These are phyloP conservation scores for Leptinotarsa rubiginosa DNA, from an alignment of 2,888 invertebrate genomes.

Conservation along the genomic window DNA sequence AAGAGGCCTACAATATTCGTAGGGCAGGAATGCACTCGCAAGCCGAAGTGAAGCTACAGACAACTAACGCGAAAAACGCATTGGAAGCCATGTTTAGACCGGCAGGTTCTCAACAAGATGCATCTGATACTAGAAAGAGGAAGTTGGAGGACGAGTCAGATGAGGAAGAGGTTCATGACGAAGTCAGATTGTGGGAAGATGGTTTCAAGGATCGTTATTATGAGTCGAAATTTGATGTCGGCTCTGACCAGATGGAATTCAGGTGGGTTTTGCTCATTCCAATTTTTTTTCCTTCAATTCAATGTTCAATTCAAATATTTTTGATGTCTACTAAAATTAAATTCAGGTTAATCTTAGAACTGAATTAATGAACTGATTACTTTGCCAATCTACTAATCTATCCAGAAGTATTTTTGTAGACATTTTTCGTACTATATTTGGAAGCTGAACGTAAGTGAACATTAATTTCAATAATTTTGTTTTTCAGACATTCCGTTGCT, in stretches of 20 bases:
- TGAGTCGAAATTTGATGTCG: conserved; percentile 91
- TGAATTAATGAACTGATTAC: too few species aligned
- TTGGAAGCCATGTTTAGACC: conserved; percentile 69
- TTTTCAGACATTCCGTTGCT: conserved; percentile 82
- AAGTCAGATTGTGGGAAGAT: conserved; percentile 93
- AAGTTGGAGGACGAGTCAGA: conserved; percentile 69
- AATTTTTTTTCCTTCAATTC: too few species aligned
- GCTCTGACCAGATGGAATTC: conserved; percentile 81
- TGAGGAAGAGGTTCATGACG: conserved; percentile 85
- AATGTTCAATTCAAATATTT: too few species aligned
- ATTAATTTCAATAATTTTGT: conserved; percentile 16
- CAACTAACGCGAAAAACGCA: conserved; percentile 53
- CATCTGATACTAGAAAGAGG: conserved; percentile 67
- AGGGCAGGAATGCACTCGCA: conserved; percentile 69
- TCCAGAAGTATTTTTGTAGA: too few species aligned
- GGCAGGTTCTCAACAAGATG: conserved; percentile 54
- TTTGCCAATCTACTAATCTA: too few species aligned
- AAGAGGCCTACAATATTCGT: conserved; percentile 81
- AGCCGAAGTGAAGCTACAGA: conserved; percentile 54
- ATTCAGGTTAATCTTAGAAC: too few species aligned
- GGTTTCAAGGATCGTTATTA: conserved; percentile 99
- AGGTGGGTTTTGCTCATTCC: conserved; percentile 67
- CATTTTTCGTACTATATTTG: too few species aligned
- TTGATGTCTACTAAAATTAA: too few species aligned
- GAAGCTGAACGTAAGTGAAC: too few species aligned